Evolutionary conservation across 2,888 invertebrate species (phyloP), one percentile per base, ranked within the genome.

Genomic region (Cephus runcator): DNA sequence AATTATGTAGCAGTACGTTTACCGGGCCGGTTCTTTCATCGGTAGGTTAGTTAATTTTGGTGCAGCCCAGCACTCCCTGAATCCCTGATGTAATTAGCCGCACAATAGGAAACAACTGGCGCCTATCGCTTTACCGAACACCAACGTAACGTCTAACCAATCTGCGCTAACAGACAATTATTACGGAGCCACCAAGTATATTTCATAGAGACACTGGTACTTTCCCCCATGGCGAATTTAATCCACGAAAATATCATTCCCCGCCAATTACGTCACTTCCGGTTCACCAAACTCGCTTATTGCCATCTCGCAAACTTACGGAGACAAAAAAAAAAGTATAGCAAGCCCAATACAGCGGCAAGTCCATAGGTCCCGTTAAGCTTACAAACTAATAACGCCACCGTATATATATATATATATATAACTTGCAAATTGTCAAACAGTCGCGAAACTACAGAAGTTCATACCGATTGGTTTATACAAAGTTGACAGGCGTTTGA

Each of bases 11-110:
- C 36, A 77, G 69, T 36, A 69, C 56, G 71, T 56, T 73, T 34
- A 69, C 40, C 73, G 79, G 77, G 75, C 6, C 15, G 82, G 80
- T 88, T 89, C 88, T 89, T 89, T 89, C 86, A 86, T 86, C 84
- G 83, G 83, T 82, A 85, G 87, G 89, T 88, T 89, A 89, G 89
- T 89, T 90, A 89, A 90, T 89, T 89, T 88, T 86, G 85, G 82
- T 82, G 76, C 77, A 80, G 83, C 82, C 79, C 82, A 81, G 84
- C 77, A 69, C 84, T 88, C 88, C 87, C 88, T 69, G 81, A 82
- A 85, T 88, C 88, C 89, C 90, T 82, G 84, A 88, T 85, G 90
- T 89, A 89, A 90, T 90, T 90, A 90, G 90, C 85, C 80, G 81
- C 84, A 90, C 89, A 90, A 90, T 90, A 87, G 87, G 87, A 87